Evolutionary conservation across 2,888 invertebrate genomes (phyloP).

Genomic region (Amblyjoppa proteus): DNA sequence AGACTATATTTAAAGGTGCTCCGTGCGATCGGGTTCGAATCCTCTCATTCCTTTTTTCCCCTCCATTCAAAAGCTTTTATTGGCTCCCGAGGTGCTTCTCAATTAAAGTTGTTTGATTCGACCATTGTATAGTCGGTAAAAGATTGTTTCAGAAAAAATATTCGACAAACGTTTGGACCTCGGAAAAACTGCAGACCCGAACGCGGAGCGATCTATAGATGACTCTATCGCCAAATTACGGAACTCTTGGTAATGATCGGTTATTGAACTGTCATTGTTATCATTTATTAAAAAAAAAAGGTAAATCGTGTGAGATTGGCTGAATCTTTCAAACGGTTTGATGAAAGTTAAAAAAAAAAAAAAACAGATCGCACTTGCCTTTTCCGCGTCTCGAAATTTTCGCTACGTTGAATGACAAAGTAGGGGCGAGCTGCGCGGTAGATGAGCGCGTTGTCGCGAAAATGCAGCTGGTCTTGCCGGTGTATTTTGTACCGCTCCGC

Average conservation of each 20-base stretch:
- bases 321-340: not conserved
- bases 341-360: not conserved
- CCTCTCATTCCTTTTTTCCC: not conserved
- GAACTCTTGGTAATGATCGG: not conserved
- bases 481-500: slow-evolving; percentile 50
- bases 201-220: not conserved
- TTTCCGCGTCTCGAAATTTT: not conserved
- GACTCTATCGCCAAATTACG: no score
- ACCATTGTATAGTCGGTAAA: not conserved
- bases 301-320: not conserved
- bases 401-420: not conserved
- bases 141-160: not conserved
- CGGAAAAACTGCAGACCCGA: not conserved
- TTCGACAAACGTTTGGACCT: not conserved
- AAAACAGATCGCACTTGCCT: not conserved
- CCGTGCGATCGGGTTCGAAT: not conserved
- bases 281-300: not conserved
- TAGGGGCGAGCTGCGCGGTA: not conserved
- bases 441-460: slow-evolving; percentile 29
- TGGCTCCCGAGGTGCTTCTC: not conserved
- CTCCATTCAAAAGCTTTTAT: not conserved
- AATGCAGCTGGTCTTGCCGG: slow-evolving; percentile 42
- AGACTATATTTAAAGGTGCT: not conserved
- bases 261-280: not conserved
- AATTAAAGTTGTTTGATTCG: not conserved